phyloP scores from a whole-genome alignment of 2,888 invertebrate species.

The Oscheius sp. region DNA sequence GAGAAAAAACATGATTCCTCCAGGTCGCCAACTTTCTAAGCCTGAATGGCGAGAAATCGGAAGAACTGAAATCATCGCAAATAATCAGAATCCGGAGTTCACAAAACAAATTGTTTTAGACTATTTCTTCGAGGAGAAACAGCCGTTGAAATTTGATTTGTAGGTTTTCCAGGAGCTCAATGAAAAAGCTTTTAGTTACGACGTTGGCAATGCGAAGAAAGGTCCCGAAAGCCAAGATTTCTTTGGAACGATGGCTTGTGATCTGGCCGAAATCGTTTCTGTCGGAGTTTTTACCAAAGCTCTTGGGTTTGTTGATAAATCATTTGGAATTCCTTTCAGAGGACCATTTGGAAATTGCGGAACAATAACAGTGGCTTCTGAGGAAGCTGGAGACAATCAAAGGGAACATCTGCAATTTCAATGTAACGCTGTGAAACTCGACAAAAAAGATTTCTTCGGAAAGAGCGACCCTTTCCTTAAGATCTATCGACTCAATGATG shows the following conservation, averaged over 20 bases:
- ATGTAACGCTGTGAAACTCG: constrained; percentile 37
- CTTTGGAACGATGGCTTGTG: constrained; percentile 74
- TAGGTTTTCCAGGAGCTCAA: constrained; percentile 27
- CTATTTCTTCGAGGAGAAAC: constrained; percentile 67
- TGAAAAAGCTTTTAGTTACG: constrained; percentile 55
- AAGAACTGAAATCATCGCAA: constrained; percentile 64
- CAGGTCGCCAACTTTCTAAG: neutral
- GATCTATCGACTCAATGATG: constrained; percentile 58
- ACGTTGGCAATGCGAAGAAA: constrained; percentile 53
- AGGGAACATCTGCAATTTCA: constrained; percentile 40
- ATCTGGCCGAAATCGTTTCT: constrained; percentile 75
- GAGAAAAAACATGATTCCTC: neutral
- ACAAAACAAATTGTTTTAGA: constrained; percentile 56
- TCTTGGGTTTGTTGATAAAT: constrained; percentile 30
- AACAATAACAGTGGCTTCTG: constrained; percentile 47
- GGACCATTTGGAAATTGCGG: constrained; percentile 53
- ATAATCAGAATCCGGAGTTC: constrained; percentile 66
- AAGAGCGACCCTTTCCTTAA: constrained; percentile 66
- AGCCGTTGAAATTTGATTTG: constrained; percentile 64
- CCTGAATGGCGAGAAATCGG: constrained; percentile 57
- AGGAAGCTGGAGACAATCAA: constrained; percentile 57
- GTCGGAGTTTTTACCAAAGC: constrained; percentile 37
- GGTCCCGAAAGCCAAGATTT: constrained; percentile 71
- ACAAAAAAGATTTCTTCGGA: constrained; percentile 65
- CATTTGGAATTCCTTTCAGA: no score